These are phyloP conservation scores for Laspeyria flexula DNA, from an alignment of 2,888 invertebrate genomes.

Conservation along the genomic window DNA sequence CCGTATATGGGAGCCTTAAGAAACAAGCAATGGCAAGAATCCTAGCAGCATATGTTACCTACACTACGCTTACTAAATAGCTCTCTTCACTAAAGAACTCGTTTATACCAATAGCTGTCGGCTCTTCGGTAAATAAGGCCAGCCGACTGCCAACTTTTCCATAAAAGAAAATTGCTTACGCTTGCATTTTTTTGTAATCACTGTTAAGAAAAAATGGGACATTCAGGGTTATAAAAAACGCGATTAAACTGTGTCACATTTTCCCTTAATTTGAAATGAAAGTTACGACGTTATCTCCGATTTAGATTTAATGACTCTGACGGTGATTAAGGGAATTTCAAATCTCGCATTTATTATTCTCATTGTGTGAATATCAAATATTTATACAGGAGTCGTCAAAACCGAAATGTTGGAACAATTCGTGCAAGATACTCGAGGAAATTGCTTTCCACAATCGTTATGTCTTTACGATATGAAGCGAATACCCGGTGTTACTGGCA, in stretches of 20 bases:
- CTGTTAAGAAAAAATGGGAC: conserved; percentile 2
- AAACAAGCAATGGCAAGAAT: too few species aligned
- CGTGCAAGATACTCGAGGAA: conserved; percentile 1
- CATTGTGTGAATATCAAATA: conserved; percentile 6
- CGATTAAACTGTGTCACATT: conserved; percentile 2
- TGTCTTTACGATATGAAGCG: neutral
- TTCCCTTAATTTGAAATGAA: conserved; percentile 12
- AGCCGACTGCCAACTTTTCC: neutral
- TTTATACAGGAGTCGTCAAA: conserved; percentile 8
- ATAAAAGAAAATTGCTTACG: neutral
- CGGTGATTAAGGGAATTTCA: conserved; percentile 6
- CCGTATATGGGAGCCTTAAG: too few species aligned
- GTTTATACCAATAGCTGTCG: too few species aligned
- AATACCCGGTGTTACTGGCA: neutral
- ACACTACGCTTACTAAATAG: too few species aligned
- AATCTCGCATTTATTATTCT: conserved; percentile 1
- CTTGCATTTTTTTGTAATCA: neutral
- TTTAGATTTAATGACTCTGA: conserved; percentile 15
- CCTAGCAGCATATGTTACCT: too few species aligned
- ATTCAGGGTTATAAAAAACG: neutral
- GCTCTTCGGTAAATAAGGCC: too few species aligned
- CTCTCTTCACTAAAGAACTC: too few species aligned
- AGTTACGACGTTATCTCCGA: conserved; percentile 26
- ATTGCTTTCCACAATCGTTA: conserved; percentile 1
- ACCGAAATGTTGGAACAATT: neutral